Percentiles rank a stretch among this genome's conserved stretches.
Conservation (phyloP, 1,140 invertebrate genomes). For the Reticulitermes speratus region DNA sequence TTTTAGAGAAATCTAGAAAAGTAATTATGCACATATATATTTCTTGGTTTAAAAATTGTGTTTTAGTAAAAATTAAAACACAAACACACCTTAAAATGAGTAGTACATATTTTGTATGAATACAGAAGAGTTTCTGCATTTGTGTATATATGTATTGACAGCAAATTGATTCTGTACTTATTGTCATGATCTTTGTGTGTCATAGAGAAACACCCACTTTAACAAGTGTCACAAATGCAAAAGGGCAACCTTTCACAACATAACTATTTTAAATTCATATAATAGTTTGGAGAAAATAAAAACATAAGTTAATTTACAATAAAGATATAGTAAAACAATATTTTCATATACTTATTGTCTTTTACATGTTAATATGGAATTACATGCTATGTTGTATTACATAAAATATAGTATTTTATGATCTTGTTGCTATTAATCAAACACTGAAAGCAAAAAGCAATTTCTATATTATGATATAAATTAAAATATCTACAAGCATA, state of each 20-base stretch:
- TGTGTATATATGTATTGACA: background rate
- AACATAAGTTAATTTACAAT: background rate
- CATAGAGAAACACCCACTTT: background rate
- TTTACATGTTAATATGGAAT: background rate
- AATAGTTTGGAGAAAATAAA: background rate
- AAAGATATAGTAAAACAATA: background rate
- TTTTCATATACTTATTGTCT: constrained; percentile 5
- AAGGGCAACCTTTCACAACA: background rate
- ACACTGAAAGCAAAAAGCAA: background rate
- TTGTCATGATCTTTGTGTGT: background rate
- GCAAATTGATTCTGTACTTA: background rate
- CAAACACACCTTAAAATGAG: background rate
- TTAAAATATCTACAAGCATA: background rate
- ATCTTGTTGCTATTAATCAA: background rate
- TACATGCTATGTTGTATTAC: background rate
- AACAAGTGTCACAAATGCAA: background rate
- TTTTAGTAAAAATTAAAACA: background rate
- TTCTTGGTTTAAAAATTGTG: background rate
- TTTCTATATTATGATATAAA: background rate
- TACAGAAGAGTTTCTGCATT: background rate
- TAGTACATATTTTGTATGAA: background rate
- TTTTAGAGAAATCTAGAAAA: background rate
- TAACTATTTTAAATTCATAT: background rate
- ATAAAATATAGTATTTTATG: background rate
- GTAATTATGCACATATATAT: background rate